Conservation (phyloP, 1,140 invertebrate genomes). For the Aleiodes sp. region DNA sequence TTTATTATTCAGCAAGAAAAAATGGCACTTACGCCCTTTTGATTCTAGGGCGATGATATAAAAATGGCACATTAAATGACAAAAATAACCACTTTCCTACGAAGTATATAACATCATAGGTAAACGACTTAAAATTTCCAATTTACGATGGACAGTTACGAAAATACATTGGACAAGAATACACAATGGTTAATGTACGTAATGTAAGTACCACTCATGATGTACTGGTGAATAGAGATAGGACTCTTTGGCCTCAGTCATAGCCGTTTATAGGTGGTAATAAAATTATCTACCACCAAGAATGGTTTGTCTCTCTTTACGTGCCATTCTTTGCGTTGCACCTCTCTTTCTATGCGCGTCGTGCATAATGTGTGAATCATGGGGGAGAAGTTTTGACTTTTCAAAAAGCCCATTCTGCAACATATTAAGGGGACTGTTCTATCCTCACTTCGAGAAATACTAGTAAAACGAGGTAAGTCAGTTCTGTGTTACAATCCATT, state of each 20-base stretch:
- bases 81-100: no score
- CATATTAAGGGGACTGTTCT: neutral
- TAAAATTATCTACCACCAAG: slow-evolving; percentile 36
- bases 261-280: slow-evolving; percentile 36
- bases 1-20: no score
- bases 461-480: no score
- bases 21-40: no score
- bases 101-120: no score
- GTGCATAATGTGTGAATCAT: neutral
- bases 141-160: neutral
- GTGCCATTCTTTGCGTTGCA: neutral
- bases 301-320: slow-evolving; percentile 21
- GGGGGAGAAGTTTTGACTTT: neutral
- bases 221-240: neutral
- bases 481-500: no score
- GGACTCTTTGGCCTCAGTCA: slow-evolving; percentile 2
- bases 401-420: neutral
- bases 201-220: neutral
- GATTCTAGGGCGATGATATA: no score
- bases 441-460: no score
- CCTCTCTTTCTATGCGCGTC: neutral
- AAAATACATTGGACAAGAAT: neutral
- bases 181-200: neutral
- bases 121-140: no score
- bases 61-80: no score